Percentiles rank a stretch among this genome's conserved stretches.
These are phyloP conservation scores for Platyrinchus mystaceus DNA, from an alignment of 2,797 vertebrate genomes.

Conservation along the genomic window DNA sequence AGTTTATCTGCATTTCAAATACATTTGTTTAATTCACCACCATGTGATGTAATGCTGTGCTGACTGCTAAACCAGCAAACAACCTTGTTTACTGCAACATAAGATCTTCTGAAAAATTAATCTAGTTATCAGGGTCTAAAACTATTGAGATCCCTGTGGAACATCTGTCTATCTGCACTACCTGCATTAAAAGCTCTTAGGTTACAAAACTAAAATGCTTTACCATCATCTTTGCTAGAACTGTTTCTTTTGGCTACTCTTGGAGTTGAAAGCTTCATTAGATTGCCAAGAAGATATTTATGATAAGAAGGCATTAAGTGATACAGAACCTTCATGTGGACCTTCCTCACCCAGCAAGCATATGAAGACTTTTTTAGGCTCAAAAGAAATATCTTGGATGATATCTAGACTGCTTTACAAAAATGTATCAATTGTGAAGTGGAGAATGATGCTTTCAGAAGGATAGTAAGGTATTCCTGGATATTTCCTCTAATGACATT, in stretches of 20 bases:
- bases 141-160: neutral
- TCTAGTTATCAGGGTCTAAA: neutral
- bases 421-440: neutral
- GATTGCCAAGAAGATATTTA: neutral
- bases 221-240: neutral
- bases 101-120: neutral
- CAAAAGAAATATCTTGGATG: neutral
- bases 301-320: neutral
- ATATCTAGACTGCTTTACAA: neutral
- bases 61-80: neutral
- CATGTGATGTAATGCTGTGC: neutral
- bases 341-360: neutral
- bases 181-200: neutral
- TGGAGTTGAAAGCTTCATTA: neutral
- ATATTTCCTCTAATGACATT: neutral
- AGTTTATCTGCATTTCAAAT: neutral
- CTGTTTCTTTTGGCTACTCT: neutral
- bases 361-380: neutral
- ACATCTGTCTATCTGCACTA: neutral
- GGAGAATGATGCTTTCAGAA: neutral
- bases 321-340: neutral
- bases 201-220: neutral
- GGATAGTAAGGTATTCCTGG: neutral
- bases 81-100: neutral
- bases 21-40: neutral